Evolutionary conservation across 2,797 vertebrate genomes (phyloP), one percentile per base, ranked within the genome.

Genomic region (Glossophaga mutica): DNA sequence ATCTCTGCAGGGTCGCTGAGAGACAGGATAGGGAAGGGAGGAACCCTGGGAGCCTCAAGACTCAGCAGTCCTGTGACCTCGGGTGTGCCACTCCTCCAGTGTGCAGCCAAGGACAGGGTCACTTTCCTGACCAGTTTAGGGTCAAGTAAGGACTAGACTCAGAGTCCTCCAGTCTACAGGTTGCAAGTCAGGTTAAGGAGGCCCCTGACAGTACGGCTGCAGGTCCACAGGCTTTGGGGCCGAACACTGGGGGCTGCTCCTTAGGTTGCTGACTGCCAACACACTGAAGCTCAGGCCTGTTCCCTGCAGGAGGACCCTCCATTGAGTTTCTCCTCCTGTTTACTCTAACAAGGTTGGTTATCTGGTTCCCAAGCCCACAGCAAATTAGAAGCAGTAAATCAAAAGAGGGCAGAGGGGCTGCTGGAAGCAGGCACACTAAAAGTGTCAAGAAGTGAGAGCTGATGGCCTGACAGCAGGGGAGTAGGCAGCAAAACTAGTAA

Each of bases 321-420:
- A 0, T 50, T 5, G 62, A 29, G 24, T 76, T 44, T 52, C 59
- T 73, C 81, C 71, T 89, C 84, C 67, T 91, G 65, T 95, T 93
- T 89, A 91, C 55, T 81, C 52, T 87, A 95, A 90, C n/a, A 34
- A 96, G 74, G 48, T 67, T 93, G 84, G 89, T 97, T 98, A 96
- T 96, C 96, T 97, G 97, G 90, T 96, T 96, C 91, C 71, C 95
- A 88, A 95, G 87, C 68, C 90, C 82, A 88, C 22, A 93, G 96
- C 96, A 97, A 97, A 97, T 97, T 97, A 97, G 94, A 96, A 95
- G 84, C 94, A 93, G 82, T 97, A 97, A 97, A 97, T 97, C 96
- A 96, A 95, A 94, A 94, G 79, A 59, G 90, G 95, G 91, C 93
- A 97, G 89, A 95, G 77, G 87, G 93, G 90, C 92, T 96, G 91